phyloP scores from a whole-genome alignment of 2,113 vertebrate species.

The Nycticebus coucang region DNA sequence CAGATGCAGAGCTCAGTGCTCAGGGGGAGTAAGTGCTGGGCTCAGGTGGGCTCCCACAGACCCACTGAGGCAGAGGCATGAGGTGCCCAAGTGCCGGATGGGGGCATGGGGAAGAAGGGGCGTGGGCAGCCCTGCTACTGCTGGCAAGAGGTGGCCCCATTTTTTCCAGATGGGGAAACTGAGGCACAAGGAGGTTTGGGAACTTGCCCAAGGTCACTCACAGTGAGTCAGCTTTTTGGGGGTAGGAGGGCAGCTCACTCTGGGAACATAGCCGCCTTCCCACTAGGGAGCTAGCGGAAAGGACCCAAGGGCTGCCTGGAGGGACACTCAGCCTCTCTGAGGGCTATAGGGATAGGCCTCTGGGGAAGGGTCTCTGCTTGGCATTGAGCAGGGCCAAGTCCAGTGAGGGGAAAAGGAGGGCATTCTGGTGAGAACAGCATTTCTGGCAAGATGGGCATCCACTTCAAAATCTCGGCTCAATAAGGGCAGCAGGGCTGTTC shows the following conservation, averaged over 20 bases:
- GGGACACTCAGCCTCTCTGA: not conserved
- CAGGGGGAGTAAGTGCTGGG: constrained; percentile 35
- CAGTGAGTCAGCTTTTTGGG: constrained; percentile 79
- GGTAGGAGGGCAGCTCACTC: constrained; percentile 36
- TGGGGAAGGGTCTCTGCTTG: constrained; percentile 27
- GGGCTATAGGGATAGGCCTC: fast-evolving
- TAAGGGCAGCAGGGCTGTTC: constrained; percentile 78
- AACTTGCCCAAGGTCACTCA: constrained; percentile 82
- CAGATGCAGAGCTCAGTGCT: not conserved
- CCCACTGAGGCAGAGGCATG: constrained; percentile 71
- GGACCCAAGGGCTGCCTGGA: not conserved
- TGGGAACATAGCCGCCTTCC: constrained; percentile 39
- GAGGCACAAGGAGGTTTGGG: constrained; percentile 82
- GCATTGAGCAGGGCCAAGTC: constrained; percentile 44
- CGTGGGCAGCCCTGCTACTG: constrained; percentile 78
- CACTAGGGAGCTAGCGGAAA: constrained; percentile 23
- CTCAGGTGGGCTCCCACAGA: constrained; percentile 48
- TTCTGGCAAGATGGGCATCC: constrained; percentile 89
- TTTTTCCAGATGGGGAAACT: constrained; percentile 84
- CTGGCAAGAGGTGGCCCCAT: constrained; percentile 83
- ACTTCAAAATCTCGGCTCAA: constrained; percentile 86
- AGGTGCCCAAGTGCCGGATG: constrained; percentile 56
- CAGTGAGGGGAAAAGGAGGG: not conserved
- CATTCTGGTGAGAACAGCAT: constrained; percentile 82
- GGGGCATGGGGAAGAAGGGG: constrained; percentile 48